phyloP scores from a whole-genome alignment of 2,113 vertebrate genomes.

The Paracanthobrama guichenoti region DNA sequence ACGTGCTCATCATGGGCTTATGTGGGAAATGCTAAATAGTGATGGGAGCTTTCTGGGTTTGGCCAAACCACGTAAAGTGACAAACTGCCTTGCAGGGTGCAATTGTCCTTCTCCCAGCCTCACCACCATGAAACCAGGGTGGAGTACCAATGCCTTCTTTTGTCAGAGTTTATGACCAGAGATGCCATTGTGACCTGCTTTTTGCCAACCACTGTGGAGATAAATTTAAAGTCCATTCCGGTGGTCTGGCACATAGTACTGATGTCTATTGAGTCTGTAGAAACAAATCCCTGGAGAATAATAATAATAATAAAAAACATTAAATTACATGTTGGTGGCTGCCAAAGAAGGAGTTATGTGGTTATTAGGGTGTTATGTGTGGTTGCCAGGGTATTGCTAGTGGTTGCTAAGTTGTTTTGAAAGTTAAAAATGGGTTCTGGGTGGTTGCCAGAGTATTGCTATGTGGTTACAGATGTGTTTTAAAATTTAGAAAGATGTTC shows the following conservation, averaged over 20 bases:
- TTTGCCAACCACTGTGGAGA: slow-evolving; percentile 18
- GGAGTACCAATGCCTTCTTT: slow-evolving; percentile 59
- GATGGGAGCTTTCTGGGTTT: slow-evolving; percentile 63
- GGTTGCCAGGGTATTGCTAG: not conserved
- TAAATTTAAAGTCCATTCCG: slow-evolving; percentile 39
- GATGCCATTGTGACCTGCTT: not conserved
- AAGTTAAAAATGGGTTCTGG: not conserved
- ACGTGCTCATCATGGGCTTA: slow-evolving; percentile 68
- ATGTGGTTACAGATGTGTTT: not conserved
- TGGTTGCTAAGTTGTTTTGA: not conserved
- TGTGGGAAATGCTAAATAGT: slow-evolving; percentile 55
- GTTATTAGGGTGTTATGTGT: not conserved
- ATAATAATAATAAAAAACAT: not conserved
- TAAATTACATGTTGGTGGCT: not conserved
- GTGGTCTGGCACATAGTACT: slow-evolving; percentile 40
- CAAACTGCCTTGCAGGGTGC: slow-evolving; percentile 64
- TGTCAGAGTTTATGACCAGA: slow-evolving; percentile 24
- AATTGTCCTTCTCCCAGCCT: slow-evolving; percentile 66
- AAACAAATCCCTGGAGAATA: not conserved
- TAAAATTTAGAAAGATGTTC: not conserved
- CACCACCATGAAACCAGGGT: slow-evolving; percentile 68
- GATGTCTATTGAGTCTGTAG: not conserved
- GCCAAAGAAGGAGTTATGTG: not conserved
- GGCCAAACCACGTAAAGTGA: slow-evolving; percentile 63
- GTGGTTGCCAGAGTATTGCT: not conserved